These are phyloP conservation scores for Enteromius anoplus DNA, from an alignment of 2,797 vertebrate genomes.

Conservation along the genomic window DNA sequence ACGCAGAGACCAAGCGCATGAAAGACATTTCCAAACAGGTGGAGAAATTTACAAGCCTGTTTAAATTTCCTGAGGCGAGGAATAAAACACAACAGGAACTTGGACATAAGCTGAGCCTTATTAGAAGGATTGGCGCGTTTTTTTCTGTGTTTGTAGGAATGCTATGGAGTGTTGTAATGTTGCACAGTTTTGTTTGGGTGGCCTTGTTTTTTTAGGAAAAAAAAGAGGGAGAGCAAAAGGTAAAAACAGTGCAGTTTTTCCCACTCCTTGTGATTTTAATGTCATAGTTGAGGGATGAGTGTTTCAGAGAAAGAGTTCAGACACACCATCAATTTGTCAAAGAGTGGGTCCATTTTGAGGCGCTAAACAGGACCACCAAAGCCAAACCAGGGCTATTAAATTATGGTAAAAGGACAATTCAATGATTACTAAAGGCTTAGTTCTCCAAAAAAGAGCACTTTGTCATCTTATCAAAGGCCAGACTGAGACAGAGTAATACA, in stretches of 20 bases:
- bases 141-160: slow-evolving; percentile 73
- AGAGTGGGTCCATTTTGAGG: neutral
- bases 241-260: neutral
- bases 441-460: neutral
- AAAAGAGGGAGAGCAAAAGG: neutral
- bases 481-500: neutral
- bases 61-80: slow-evolving; percentile 75
- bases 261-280: neutral
- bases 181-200: slow-evolving; percentile 80
- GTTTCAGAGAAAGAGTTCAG: slow-evolving; percentile 20
- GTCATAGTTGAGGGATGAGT: neutral
- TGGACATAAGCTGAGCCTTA: slow-evolving; percentile 67
- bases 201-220: slow-evolving; percentile 61
- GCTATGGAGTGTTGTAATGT: slow-evolving; percentile 77
- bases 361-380: neutral
- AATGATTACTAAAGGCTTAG: neutral
- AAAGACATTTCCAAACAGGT: slow-evolving; percentile 79
- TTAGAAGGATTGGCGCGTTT: slow-evolving; percentile 66
- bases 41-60: slow-evolving; percentile 77
- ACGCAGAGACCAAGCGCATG: slow-evolving; percentile 68
- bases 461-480: neutral
- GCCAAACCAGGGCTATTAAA: slow-evolving; percentile 14
- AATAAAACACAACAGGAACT: slow-evolving; percentile 70
- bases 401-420: slow-evolving; percentile 17
- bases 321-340: slow-evolving; percentile 12